Percentiles rank a stretch among this genome's conserved stretches.
Evolutionary conservation across 2,797 vertebrate species (phyloP).

Genomic region (Lerista edwardsae): DNA sequence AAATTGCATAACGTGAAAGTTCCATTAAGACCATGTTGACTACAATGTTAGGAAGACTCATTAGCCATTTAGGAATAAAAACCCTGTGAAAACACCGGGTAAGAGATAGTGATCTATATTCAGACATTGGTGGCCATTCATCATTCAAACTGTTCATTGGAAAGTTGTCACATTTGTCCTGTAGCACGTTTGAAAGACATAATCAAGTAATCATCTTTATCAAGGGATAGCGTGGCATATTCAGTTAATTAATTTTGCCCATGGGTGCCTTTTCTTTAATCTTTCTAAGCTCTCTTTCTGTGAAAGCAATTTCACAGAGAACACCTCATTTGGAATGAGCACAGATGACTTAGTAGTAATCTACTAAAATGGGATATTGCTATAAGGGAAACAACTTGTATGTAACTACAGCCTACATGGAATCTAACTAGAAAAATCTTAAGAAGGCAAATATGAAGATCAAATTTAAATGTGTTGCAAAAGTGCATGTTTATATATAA

Average conservation of each 20-base stretch:
- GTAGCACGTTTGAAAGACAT: background rate
- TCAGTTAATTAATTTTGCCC: background rate
- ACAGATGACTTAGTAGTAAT: background rate
- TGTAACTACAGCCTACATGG: background rate
- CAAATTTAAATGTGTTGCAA: too few relatives aligned
- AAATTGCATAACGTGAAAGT: too few relatives aligned
- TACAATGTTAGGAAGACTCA: background rate
- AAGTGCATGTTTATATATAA: too few relatives aligned
- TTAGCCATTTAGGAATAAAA: background rate
- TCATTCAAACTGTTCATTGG: background rate
- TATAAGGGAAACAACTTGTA: background rate
- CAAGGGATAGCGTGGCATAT: background rate
- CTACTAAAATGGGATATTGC: background rate
- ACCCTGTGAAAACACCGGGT: background rate
- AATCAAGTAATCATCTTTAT: background rate
- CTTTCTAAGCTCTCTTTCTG: background rate
- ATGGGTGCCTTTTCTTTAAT: background rate
- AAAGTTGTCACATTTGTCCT: background rate
- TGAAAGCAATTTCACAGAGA: background rate
- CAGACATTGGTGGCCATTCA: background rate
- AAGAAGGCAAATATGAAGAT: too few relatives aligned
- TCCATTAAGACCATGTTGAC: background rate
- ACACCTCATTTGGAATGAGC: background rate
- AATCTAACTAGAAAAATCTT: too few relatives aligned
- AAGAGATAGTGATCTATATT: slow-evolving; percentile 11